A percentile compares a stretch with the other conserved stretches of the same genome.
phyloP scores from a whole-genome alignment of 2,797 vertebrate species.

The Molossus molossus region DNA sequence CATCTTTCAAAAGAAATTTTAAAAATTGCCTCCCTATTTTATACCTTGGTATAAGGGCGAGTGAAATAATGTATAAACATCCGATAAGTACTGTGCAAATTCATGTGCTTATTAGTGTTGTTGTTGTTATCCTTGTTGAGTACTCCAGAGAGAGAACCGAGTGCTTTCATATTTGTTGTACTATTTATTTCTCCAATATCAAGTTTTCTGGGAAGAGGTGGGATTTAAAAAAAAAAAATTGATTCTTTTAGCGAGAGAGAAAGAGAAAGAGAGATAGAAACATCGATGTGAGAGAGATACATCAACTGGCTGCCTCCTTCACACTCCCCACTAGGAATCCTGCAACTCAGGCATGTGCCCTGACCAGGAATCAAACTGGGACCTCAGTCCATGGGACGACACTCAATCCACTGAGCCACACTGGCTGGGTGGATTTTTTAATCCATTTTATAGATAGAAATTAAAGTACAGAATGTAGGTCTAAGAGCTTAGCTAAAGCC shows the following conservation, averaged over 20 bases:
- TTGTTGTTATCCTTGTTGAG: neutral
- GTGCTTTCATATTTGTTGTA: neutral
- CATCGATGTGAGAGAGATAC: too few species aligned
- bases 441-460: neutral
- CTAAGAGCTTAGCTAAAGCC: conserved; percentile 2
- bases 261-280: too few species aligned
- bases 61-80: conserved; percentile 41
- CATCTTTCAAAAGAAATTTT: conserved; percentile 15
- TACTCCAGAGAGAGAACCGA: neutral
- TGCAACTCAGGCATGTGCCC: too few species aligned
- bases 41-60: conserved; percentile 25
- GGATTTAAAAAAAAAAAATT: neutral
- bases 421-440: neutral
- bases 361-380: too few species aligned
- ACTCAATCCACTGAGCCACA: too few species aligned
- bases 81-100: neutral
- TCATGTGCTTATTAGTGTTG: neutral
- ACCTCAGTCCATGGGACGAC: too few species aligned
- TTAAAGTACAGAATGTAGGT: neutral
- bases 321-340: too few species aligned
- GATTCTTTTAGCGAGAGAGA: too few species aligned
- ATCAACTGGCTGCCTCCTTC: too few species aligned
- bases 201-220: neutral
- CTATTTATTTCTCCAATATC: conserved; percentile 7
- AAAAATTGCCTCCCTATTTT: conserved; percentile 1